Base-by-base conservation (phyloP, 2,797 vertebrate genomes). In the Morus bassanus region DNA sequence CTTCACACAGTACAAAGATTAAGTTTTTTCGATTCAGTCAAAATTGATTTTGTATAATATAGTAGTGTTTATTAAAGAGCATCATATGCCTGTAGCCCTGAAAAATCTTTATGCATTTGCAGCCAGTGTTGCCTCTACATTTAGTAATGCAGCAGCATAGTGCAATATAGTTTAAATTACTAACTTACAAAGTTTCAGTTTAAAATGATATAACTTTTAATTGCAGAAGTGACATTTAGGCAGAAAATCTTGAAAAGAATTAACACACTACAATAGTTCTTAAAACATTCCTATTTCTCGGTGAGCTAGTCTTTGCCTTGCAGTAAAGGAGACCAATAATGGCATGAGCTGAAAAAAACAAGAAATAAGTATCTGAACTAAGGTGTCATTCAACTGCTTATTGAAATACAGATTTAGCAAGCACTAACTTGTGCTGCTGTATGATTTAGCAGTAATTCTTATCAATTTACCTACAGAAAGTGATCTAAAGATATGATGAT, bases 231-330 rank as follows among this genome's bases (percentile, higher is more conserved):
- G n/a, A 35, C 12, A 64, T 72, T 72, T 68, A 88, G 22, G 53
- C 31, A 89, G 89, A 93, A 96, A 90, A 75, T 45, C 41, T 86
- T 92, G 76, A 61, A 45, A 54, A 72, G 18, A 83, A 95, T 77
- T 78, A 93, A 59, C 31, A 85, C 8, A 46, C 39, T 67, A 28
- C 14, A 73, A 15, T 60, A 91, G 45, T 63, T 94, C 77, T 88
- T 76, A 41, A 87, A 95, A 60, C 11, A 59, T 53, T 54, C 9
- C 35, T 92, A 31, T 69, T 86, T 96, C 43, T 64, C 53, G 43
- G 28, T 76, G n/a, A 92, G 64, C 3, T 18, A 41, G 60, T 83
- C 46, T 94, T 95, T 88, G 41, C 77, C 46, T 87, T 74, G 51
- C 37, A 77, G 48, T 54, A 81, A 89, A 93, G 64, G 30, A 91